Conservation (phyloP, 2,888 invertebrate genomes). For the Luffia ferchaultella region DNA sequence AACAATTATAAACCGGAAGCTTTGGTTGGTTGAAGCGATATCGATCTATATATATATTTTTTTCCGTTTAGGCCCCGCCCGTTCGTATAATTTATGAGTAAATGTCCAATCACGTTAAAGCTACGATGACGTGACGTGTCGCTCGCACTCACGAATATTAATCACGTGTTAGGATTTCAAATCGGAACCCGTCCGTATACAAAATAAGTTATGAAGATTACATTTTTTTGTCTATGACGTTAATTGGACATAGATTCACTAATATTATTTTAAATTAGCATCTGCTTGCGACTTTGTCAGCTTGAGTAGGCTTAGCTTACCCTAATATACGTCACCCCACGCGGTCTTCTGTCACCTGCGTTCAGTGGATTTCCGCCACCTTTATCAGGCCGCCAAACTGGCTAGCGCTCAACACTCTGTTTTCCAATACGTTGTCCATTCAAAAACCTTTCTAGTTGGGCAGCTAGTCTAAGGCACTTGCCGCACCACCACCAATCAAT, state of each 20-base stretch:
- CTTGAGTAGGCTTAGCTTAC: background rate
- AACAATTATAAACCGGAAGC: slow-evolving; percentile 48
- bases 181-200: slow-evolving; percentile 21
- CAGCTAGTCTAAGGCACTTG: too few relatives aligned
- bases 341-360: too few relatives aligned
- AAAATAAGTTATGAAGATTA: background rate
- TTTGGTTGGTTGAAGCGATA: slow-evolving; percentile 42
- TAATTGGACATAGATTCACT: background rate
- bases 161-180: slow-evolving; percentile 39
- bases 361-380: too few relatives aligned
- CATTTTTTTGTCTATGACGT: too few relatives aligned
- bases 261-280: background rate
- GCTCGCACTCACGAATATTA: slow-evolving; percentile 39
- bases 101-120: slow-evolving; percentile 59
- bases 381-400: too few relatives aligned
- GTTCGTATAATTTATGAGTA: slow-evolving; percentile 48
- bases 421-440: too few relatives aligned
- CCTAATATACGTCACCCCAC: background rate
- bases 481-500: too few relatives aligned
- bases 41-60: slow-evolving; percentile 46
- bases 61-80: slow-evolving; percentile 39
- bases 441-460: too few relatives aligned
- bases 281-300: background rate
- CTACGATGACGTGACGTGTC: slow-evolving; percentile 47
- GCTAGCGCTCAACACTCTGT: too few relatives aligned